These are phyloP conservation scores for Furcifer pardalis DNA, from an alignment of 2,797 vertebrate genomes.

Conservation along the genomic window DNA sequence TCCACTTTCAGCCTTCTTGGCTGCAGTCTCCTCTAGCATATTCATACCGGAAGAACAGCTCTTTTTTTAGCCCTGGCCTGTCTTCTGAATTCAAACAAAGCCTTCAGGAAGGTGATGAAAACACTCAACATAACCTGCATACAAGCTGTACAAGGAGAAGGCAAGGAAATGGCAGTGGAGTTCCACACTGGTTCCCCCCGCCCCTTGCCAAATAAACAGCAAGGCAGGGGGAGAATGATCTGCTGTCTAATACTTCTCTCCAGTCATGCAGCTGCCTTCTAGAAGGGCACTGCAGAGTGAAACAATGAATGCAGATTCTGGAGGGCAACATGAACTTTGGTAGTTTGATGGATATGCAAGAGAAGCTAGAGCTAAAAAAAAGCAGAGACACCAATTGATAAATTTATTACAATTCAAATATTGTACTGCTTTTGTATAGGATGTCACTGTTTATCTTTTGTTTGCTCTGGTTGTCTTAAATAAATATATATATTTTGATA, in stretches of 20 bases:
- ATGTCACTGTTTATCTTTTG: not conserved
- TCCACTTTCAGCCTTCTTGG: not conserved
- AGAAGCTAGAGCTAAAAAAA: not conserved
- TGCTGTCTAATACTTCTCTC: not conserved
- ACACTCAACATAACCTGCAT: not conserved
- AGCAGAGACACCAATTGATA: not conserved
- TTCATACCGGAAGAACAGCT: not conserved
- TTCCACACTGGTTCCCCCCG: not conserved
- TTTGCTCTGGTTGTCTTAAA: not conserved
- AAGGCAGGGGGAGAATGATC: not conserved
- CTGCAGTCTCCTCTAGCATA: not conserved
- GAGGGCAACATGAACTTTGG: not conserved
- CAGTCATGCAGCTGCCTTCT: not conserved
- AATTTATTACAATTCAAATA: not conserved
- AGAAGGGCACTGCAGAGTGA: not conserved
- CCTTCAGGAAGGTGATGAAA: not conserved
- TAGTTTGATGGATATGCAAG: not conserved
- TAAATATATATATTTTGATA: not conserved
- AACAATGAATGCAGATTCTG: not conserved
- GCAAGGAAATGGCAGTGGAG: not conserved
- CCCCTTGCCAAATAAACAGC: not conserved
- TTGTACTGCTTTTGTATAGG: not conserved
- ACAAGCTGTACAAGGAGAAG: not conserved
- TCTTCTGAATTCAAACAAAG: not conserved
- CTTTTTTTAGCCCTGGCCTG: not conserved